These are phyloP conservation scores for Pomatorhinus ruficollis DNA, from an alignment of 2,113 vertebrate species.

Conservation along the genomic window DNA sequence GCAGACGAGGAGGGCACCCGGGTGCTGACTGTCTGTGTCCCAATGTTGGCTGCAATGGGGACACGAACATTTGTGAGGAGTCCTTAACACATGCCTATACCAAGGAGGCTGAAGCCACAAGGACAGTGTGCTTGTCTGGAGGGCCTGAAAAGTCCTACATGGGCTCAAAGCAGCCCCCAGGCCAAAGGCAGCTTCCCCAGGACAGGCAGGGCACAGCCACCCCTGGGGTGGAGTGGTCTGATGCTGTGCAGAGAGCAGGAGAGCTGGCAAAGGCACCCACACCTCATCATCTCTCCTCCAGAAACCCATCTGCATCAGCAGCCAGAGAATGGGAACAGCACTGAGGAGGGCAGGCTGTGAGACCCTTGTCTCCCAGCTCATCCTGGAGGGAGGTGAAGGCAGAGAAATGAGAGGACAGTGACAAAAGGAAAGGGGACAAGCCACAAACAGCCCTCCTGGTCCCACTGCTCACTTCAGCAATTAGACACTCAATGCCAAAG, in stretches of 20 bases:
- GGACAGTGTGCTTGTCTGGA: background rate
- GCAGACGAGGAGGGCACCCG: conserved; percentile 60
- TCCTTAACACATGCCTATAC: fast-evolving
- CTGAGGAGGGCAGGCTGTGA: background rate
- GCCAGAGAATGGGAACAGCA: background rate
- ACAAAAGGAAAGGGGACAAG: background rate
- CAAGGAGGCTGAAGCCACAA: background rate
- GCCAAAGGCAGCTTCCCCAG: background rate
- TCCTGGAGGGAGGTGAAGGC: background rate
- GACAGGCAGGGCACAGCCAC: background rate
- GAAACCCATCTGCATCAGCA: background rate
- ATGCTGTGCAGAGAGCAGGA: background rate
- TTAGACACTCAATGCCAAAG: background rate
- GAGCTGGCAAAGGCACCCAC: background rate
- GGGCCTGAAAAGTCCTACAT: fast-evolving
- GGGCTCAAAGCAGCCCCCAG: background rate
- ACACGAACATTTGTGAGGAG: background rate
- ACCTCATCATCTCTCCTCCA: fast-evolving
- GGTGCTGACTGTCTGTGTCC: conserved; percentile 87
- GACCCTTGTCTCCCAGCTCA: background rate
- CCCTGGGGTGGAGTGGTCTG: background rate
- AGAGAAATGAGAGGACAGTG: background rate
- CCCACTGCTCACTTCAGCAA: background rate
- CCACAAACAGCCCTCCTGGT: background rate
- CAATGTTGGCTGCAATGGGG: conserved; percentile 84